phyloP scores from a whole-genome alignment of 1,140 invertebrate species.

The Atopsyche davidsoni region DNA sequence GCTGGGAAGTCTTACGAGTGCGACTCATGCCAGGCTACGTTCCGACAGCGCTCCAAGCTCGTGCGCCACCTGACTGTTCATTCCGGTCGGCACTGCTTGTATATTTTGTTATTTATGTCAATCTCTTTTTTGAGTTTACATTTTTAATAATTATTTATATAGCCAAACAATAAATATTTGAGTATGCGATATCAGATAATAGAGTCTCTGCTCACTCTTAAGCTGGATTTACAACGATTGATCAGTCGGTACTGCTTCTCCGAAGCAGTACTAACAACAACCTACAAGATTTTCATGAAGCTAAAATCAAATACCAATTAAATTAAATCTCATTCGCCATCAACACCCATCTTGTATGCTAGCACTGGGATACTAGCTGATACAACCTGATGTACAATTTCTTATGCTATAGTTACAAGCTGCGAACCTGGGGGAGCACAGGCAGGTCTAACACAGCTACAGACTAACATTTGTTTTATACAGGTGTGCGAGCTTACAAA shows the following conservation, averaged over 20 bases:
- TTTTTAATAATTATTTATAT: not conserved
- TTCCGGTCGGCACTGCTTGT: too few species aligned
- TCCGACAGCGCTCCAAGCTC: not conserved
- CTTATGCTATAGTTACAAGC: too few species aligned
- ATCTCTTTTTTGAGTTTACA: not conserved
- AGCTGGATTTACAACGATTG: not conserved
- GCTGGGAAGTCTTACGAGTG: not conserved
- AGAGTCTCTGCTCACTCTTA: not conserved
- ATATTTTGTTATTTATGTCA: not conserved
- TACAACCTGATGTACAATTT: too few species aligned
- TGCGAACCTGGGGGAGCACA: too few species aligned
- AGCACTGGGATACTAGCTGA: not conserved
- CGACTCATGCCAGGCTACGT: not conserved
- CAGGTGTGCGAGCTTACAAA: slow-evolving; percentile 8
- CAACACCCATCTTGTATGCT: not conserved
- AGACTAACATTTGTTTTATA: not conserved
- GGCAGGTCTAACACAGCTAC: too few species aligned
- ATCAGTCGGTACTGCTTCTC: not conserved
- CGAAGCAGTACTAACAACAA: not conserved
- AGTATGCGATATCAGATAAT: too few species aligned
- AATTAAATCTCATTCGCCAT: not conserved
- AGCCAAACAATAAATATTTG: not conserved
- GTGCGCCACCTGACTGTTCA: not conserved
- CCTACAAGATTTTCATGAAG: not conserved
- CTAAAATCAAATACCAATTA: not conserved